phyloP scores from a whole-genome alignment of 2,113 vertebrate species.

The Ctenomys sociabilis region DNA sequence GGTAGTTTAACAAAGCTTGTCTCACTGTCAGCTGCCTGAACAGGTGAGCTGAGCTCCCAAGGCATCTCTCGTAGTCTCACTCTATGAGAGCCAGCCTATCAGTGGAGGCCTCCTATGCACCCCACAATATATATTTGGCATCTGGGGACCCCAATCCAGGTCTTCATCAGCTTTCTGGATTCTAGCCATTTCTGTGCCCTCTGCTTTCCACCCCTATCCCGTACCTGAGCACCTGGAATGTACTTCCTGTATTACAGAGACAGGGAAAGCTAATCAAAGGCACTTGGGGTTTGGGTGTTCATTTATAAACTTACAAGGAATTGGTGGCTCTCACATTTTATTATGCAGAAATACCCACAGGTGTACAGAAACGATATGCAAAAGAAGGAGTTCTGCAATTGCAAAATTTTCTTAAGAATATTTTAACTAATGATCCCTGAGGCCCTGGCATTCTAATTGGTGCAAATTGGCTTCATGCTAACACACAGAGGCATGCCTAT shows the following conservation, averaged over 20 bases:
- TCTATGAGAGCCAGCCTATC: neutral
- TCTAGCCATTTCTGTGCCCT: neutral
- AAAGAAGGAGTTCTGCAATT: neutral
- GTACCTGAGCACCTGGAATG: neutral
- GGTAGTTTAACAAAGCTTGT: neutral
- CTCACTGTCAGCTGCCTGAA: neutral
- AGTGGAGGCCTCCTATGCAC: neutral
- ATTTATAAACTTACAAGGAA: neutral
- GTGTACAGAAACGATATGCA: neutral
- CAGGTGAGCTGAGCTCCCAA: neutral
- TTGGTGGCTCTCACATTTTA: neutral
- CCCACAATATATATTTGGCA: neutral
- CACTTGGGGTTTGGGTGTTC: neutral
- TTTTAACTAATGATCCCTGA: constrained; percentile 2
- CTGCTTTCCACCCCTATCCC: neutral
- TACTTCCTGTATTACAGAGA: neutral
- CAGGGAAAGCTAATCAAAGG: neutral
- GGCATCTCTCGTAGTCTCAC: neutral
- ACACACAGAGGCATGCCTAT: neutral
- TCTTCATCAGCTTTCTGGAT: neutral
- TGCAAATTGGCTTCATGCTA: neutral
- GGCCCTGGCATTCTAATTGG: neutral
- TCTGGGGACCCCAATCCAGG: neutral
- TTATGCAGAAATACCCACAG: neutral
- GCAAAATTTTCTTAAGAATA: constrained; percentile 34